Evolutionary conservation across 2,888 invertebrate species (phyloP), one percentile per base, ranked within the genome.

Genomic region (Drosophila melanosoma): DNA sequence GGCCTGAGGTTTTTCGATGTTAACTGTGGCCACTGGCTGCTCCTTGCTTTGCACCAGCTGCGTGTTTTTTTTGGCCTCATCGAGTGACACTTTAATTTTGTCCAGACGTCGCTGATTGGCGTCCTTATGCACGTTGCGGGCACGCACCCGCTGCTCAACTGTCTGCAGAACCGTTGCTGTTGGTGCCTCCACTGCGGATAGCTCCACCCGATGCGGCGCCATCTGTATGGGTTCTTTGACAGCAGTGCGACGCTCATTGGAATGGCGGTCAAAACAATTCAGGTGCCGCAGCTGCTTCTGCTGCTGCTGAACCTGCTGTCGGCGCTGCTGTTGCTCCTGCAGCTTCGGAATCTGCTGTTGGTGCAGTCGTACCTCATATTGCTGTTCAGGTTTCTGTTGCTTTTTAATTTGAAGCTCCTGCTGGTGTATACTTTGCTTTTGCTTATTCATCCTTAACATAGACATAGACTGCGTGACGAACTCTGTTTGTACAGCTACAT

Each of bases 131-230:
- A 61, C 1, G 10, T 51, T 61, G 17, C 67, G 42, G 0, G n/a
- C 54, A 1, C 64, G 64, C 4, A 38, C 32, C 12, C 63, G 38
- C 32, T 57, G 8, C 26, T 63, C 62, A 7, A 48, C 15, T 1
- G 35, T 33, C 1, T 56, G 10, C 5, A 8, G n/a, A n/a, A n/a
- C 15, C 0, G 83, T 61, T 3, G 74, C 75, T 8, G 76, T 69
- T 12, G 73, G 67, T 17, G 74, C 76, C 1, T 70, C 76, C 40
- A 75, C 69, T 6, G 79, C 79, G 1, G 83, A 79, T 38, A 74
- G 26, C 15, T 8, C 7, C 51, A 78, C 78, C 0, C 73, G 53
- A 0, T 45, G 65, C 56, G 73, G 3, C 0, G 58, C 40, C 32
- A 63, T 40, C 20, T 58, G 53, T 7, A 59, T 7, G 3, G 51